Conservation (phyloP, 1,140 invertebrate genomes). For the Meloidogyne exigua region DNA sequence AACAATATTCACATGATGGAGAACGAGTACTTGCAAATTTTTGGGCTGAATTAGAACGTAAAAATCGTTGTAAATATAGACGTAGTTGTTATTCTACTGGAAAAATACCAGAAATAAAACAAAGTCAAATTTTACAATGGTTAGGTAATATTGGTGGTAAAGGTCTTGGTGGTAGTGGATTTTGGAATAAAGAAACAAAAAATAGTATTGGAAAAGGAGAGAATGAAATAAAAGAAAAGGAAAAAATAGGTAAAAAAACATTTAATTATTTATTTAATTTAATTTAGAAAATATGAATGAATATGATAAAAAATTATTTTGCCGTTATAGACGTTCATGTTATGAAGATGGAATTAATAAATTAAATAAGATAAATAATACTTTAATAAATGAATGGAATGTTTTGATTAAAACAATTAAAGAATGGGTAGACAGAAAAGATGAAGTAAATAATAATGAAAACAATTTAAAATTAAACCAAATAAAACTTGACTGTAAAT, state of each 20-base stretch:
- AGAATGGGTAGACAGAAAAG: not conserved
- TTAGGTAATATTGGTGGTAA: not conserved
- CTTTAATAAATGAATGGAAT: not conserved
- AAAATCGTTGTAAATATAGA: constrained; percentile 22
- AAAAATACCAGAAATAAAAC: not conserved
- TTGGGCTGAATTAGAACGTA: constrained; percentile 12
- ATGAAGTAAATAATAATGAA: not conserved
- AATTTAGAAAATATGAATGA: not conserved
- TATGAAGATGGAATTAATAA: constrained; percentile 5
- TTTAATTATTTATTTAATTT: not conserved
- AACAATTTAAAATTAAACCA: not conserved
- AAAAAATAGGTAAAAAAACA: not conserved
- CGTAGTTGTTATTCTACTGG: constrained; percentile 16
- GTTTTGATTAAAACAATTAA: not conserved
- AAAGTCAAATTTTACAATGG: constrained; percentile 7
- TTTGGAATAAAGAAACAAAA: not conserved
- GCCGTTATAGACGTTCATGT: constrained; percentile 15
- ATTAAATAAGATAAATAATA: not conserved
- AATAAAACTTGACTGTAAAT: constrained; percentile 34
- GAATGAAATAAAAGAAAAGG: not conserved
- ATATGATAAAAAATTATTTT: constrained; percentile 16
- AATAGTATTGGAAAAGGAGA: not conserved
- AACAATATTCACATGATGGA: constrained; percentile 3
- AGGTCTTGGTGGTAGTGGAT: too few species aligned
- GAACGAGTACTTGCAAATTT: constrained; percentile 16